A percentile compares a stretch with the other conserved stretches of the same genome.
phyloP scores from a whole-genome alignment of 2,113 vertebrate species.

The Jaculus jaculus region DNA sequence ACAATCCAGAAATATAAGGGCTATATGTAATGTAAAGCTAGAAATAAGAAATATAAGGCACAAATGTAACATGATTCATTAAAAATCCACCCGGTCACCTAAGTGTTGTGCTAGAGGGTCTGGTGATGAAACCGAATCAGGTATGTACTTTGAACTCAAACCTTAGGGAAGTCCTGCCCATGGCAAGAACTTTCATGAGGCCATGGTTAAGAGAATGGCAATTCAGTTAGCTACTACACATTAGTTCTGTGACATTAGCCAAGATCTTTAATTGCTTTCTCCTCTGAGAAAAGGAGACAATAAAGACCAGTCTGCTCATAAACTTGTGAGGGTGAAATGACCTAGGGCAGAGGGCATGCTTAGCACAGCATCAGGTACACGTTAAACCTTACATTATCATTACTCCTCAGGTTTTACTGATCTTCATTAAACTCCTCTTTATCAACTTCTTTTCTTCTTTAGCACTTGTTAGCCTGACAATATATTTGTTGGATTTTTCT shows the following conservation, averaged over 20 bases:
- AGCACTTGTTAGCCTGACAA: not conserved
- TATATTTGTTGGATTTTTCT: slow-evolving; percentile 31
- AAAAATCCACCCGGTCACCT: not conserved
- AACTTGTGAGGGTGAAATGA: not conserved
- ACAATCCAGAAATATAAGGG: not conserved
- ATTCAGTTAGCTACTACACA: not conserved
- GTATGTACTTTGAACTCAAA: not conserved
- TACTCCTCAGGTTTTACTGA: not conserved
- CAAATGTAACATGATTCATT: not conserved
- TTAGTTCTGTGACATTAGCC: not conserved
- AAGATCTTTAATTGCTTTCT: not conserved
- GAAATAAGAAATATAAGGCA: not conserved
- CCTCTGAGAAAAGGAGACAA: not conserved
- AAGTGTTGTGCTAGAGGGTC: not conserved
- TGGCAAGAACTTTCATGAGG: not conserved
- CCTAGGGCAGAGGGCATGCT: not conserved
- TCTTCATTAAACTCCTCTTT: not conserved
- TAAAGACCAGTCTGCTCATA: not conserved
- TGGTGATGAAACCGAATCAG: not conserved
- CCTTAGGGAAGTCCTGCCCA: not conserved
- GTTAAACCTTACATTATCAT: not conserved
- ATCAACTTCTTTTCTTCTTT: not conserved
- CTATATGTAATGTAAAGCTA: not conserved
- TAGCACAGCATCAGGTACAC: not conserved
- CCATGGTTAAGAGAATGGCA: not conserved